Percentiles rank a stretch among this genome's conserved stretches.
phyloP scores from a whole-genome alignment of 2,888 invertebrate genomes.

The Drosophila macrospina region DNA sequence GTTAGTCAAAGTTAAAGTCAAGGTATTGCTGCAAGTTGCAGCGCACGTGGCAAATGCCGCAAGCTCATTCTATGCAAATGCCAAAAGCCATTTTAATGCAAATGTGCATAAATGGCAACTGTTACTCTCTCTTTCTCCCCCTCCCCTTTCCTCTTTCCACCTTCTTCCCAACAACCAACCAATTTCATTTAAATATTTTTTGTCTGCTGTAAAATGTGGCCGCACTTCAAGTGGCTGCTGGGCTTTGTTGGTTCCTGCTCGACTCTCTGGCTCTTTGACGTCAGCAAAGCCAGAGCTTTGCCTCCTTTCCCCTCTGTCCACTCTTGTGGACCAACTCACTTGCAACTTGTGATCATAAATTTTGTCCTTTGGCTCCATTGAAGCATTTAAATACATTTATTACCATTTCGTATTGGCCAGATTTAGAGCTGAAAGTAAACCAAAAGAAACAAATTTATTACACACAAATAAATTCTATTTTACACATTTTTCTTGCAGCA shows the following conservation, averaged over 20 bases:
- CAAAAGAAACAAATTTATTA: constrained; percentile 66
- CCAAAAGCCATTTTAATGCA: constrained; percentile 72
- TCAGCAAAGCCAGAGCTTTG: constrained; percentile 34
- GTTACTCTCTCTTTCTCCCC: constrained; percentile 6
- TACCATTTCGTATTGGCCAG: constrained; percentile 49
- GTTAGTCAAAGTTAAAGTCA: constrained; percentile 38
- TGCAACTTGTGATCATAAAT: constrained; percentile 57
- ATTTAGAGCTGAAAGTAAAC: constrained; percentile 35
- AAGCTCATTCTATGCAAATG: constrained; percentile 68
- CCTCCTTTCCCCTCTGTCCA: neutral
- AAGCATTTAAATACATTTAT: constrained; percentile 63
- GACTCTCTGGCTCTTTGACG: constrained; percentile 44
- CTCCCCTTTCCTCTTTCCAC: neutral
- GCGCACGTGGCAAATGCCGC: constrained; percentile 62
- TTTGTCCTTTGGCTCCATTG: constrained; percentile 42
- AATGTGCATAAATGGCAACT: constrained; percentile 71
- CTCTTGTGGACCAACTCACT: neutral
- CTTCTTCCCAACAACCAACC: neutral
- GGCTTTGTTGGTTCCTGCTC: neutral
- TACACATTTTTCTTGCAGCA: constrained; percentile 27
- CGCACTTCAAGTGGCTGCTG: constrained; percentile 29
- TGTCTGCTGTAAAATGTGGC: constrained; percentile 51
- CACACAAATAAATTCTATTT: constrained; percentile 64
- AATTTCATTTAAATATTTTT: constrained; percentile 61
- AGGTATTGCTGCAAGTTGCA: constrained; percentile 41